Evolutionary conservation across 1,140 invertebrate genomes (phyloP), one percentile per base, ranked within the genome.

Genomic region (Hestina assimilis): DNA sequence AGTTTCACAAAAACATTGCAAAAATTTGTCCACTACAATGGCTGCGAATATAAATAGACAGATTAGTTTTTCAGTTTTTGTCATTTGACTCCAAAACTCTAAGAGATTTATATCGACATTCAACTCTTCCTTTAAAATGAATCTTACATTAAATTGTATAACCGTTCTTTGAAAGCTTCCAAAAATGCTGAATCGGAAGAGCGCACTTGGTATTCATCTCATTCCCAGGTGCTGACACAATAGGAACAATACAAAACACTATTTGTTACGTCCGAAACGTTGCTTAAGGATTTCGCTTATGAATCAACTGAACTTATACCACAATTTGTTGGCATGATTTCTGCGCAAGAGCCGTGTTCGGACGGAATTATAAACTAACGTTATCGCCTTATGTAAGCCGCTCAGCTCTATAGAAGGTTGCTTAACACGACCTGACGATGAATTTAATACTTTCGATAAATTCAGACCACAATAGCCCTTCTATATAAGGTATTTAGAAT

Each of bases 251-350:
- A 15, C 29, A 56, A 21, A 45, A 56, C 14, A 47, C 15, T 35
- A 48, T 57, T 48, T 38, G 33, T 47, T 57, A 57, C 45, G 24
- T 29, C 33, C 40, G 31, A 12, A 29, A 50, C 33, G 43, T 43
- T 45, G 40, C 45, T 52, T 21, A 53, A 66, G 63, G 58, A 61
- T 66, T 66, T 66, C 57, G 48, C 29, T 48, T 67, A 63, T 67
- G 60, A 67, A 63, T 59, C 59, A 63, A 48, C 38, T 23, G 12
- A 41, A 24, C 41, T 62, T 61, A 57, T 62, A 54, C 41, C 53
- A 59, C 38, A 51, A 56, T 56, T 60, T 40, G 50, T 43, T 66
- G 64, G 60, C 59, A 58, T 53, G 38, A 35, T 51, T 31, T 59
- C 17, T 52, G 51, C 43, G 35, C 45, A 24, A 40, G 50, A 31